Conservation (phyloP, 2,797 vertebrate species). For the Neosilurus mollespiculum region DNA sequence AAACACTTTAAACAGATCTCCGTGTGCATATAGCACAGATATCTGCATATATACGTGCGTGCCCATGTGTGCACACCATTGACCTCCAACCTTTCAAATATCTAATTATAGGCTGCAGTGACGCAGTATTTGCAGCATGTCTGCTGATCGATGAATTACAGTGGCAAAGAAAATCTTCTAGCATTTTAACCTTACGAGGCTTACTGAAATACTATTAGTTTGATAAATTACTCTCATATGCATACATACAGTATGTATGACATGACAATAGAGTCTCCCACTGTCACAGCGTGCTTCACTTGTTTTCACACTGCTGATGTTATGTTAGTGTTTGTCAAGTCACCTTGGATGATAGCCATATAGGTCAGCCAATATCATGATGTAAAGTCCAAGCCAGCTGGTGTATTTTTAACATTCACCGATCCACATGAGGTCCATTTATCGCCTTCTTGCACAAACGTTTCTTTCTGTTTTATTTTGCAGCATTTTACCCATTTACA, state of each 20-base stretch:
- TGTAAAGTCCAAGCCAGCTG: neutral
- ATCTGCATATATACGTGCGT: neutral
- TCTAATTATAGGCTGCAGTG: constrained; percentile 54
- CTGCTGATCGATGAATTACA: constrained; percentile 25
- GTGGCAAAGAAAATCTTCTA: constrained; percentile 42
- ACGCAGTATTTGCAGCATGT: constrained; percentile 27
- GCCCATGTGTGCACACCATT: neutral
- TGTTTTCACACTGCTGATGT: constrained; percentile 14
- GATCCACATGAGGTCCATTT: constrained; percentile 1
- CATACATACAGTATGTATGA: neutral
- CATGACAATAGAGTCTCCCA: neutral
- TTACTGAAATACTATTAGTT: neutral
- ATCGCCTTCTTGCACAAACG: neutral
- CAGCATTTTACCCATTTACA: neutral
- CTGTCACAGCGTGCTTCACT: neutral
- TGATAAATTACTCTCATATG: constrained; percentile 16
- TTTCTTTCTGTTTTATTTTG: neutral
- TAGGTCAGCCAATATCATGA: neutral
- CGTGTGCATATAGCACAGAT: neutral
- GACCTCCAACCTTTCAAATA: neutral
- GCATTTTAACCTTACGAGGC: constrained; percentile 40
- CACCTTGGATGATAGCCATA: neutral
- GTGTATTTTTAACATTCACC: neutral
- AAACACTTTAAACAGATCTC: neutral
- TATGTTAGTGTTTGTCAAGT: neutral